These are phyloP conservation scores for Chloroceryle inda DNA, from an alignment of 2,797 vertebrate species.

Conservation along the genomic window DNA sequence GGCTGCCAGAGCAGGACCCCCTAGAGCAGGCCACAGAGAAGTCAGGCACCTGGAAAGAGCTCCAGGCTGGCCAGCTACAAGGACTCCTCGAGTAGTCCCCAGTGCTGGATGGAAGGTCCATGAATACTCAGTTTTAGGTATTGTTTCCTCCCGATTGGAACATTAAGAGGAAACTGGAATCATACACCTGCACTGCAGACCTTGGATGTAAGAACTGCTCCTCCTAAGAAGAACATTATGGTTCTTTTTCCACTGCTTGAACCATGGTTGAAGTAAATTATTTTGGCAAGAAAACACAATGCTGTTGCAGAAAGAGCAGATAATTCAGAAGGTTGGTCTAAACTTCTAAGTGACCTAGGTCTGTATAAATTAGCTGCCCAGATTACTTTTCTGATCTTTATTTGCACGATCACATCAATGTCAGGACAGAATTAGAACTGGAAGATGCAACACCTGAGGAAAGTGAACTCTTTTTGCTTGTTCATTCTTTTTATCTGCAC, in stretches of 20 bases:
- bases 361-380: background rate
- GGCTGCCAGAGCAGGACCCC: too few relatives aligned
- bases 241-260: background rate
- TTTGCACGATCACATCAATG: background rate
- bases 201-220: background rate
- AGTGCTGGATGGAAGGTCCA: background rate
- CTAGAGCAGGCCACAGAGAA: too few relatives aligned
- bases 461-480: background rate
- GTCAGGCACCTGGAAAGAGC: background rate
- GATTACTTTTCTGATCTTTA: background rate
- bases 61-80: background rate
- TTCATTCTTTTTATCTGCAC: background rate
- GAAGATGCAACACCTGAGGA: background rate
- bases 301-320: background rate
- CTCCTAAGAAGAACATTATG: background rate
- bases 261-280: background rate
- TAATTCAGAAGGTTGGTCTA: background rate
- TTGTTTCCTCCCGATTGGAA: background rate
- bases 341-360: background rate
- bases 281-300: background rate
- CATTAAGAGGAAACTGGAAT: background rate
- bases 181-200: accelerated
- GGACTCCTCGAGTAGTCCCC: background rate
- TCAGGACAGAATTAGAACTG: background rate
- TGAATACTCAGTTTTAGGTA: background rate